Percentiles rank a stretch among this genome's conserved stretches.
Conservation (phyloP, 2,888 invertebrate genomes). For the Rotaria magnacalcarata region DNA sequence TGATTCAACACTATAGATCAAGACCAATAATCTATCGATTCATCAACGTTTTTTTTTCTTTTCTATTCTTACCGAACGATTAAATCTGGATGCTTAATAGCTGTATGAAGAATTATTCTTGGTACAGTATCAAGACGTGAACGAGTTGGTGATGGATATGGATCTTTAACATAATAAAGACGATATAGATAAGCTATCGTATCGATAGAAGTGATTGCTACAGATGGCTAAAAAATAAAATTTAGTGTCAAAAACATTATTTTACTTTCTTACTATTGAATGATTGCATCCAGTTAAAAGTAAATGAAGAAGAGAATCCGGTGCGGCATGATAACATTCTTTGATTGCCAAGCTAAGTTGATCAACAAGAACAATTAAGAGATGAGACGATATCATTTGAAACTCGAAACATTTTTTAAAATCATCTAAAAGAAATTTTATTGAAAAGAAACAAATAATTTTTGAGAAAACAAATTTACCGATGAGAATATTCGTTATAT, state of each 20-base stretch:
- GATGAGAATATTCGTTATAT: not conserved
- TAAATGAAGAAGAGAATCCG: not conserved
- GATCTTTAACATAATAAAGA: slow-evolving; percentile 24
- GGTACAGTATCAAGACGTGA: slow-evolving; percentile 21
- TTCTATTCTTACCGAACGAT: not conserved
- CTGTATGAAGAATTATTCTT: not conserved
- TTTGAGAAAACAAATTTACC: not conserved
- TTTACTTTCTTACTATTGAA: not conserved
- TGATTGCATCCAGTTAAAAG: not conserved
- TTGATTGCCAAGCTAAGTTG: slow-evolving; percentile 22
- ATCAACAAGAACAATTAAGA: not conserved
- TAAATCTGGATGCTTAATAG: slow-evolving; percentile 2
- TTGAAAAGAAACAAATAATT: not conserved
- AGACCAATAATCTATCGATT: not conserved
- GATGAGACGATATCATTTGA: not conserved
- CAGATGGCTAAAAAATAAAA: not conserved
- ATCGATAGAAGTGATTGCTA: not conserved
- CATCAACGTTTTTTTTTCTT: not conserved
- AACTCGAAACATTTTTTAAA: not conserved
- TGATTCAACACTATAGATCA: not conserved
- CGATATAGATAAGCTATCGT: slow-evolving; percentile 8
- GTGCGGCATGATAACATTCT: slow-evolving; percentile 32
- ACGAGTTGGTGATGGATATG: slow-evolving; percentile 5
- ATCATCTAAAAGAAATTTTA: not conserved
- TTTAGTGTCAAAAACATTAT: not conserved